Percentiles rank a stretch among this genome's conserved stretches.
Conservation (phyloP, 2,888 invertebrate genomes). For the Caenorhabditis drosophilae region DNA sequence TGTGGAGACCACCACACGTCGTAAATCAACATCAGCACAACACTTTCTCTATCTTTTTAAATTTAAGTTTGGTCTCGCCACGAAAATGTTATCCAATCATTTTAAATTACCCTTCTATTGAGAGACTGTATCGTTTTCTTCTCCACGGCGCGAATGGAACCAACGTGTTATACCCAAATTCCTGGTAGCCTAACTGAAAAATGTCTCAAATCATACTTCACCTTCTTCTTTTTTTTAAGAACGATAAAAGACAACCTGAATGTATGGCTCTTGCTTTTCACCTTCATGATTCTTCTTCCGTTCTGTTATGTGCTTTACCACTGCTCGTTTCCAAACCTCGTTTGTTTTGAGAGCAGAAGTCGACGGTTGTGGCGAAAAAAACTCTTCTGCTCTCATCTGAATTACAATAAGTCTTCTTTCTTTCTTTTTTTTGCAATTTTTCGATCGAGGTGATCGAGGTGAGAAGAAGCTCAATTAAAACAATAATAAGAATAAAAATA, state of each 20-base stretch:
- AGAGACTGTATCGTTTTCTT: constrained; percentile 46
- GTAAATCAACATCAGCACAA: neutral
- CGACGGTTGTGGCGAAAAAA: constrained; percentile 11
- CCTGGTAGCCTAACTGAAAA: constrained; percentile 15
- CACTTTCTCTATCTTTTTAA: neutral
- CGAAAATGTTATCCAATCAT: neutral
- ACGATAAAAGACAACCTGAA: neutral
- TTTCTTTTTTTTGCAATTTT: too few relatives aligned
- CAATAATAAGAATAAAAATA: too few relatives aligned
- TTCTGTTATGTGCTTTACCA: neutral
- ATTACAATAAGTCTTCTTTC: neutral
- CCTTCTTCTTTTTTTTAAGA: neutral
- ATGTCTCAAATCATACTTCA: neutral
- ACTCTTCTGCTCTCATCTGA: constrained; percentile 8
- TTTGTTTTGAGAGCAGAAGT: constrained; percentile 6
- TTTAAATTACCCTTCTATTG: constrained; percentile 41
- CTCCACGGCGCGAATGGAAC: constrained; percentile 50
- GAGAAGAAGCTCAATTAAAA: too few relatives aligned
- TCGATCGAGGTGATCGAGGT: too few relatives aligned
- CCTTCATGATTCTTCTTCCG: neutral
- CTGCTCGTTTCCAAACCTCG: neutral
- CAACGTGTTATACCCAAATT: constrained; percentile 34
- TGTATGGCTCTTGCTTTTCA: neutral
- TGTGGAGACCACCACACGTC: neutral
- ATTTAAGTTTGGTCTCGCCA: neutral